These are phyloP conservation scores for Manduca sexta DNA, from an alignment of 1,140 invertebrate genomes.

Conservation along the genomic window DNA sequence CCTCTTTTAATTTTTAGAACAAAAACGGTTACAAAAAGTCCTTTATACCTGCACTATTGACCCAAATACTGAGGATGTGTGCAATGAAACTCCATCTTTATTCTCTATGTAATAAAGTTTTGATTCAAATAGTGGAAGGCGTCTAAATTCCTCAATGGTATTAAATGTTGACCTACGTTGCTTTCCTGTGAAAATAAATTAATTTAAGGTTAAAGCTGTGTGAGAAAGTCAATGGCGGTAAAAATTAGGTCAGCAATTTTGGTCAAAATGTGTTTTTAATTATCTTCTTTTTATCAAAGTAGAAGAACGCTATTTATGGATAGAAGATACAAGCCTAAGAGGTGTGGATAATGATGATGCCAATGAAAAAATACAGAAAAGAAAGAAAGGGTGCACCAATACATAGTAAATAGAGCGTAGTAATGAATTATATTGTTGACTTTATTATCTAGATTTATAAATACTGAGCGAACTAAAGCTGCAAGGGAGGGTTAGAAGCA, in stretches of 20 bases:
- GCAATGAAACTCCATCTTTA: conserved; percentile 2
- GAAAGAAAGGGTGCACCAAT: no score
- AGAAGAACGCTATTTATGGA: conserved; percentile 4
- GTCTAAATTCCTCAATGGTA: conserved; percentile 9
- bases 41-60: conserved; percentile 25
- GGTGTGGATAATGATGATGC: not conserved
- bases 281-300: not conserved
- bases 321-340: not conserved
- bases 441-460: no score
- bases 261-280: not conserved
- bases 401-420: no score
- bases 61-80: not conserved
- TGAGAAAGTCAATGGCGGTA: not conserved
- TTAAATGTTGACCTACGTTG: conserved; percentile 45
- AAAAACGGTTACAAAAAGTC: conserved; percentile 34
- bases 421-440: no score
- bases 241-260: not conserved
- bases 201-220: conserved; percentile 34
- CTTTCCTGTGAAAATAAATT: conserved; percentile 55
- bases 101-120: conserved; percentile 6
- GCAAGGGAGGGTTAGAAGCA: no score
- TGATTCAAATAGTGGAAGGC: conserved; percentile 5
- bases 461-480: no score
- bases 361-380: conserved; percentile 3
- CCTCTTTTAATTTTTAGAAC: conserved; percentile 39